Conservation (phyloP, 2,888 invertebrate species). For the Drosophila tanythrix region DNA sequence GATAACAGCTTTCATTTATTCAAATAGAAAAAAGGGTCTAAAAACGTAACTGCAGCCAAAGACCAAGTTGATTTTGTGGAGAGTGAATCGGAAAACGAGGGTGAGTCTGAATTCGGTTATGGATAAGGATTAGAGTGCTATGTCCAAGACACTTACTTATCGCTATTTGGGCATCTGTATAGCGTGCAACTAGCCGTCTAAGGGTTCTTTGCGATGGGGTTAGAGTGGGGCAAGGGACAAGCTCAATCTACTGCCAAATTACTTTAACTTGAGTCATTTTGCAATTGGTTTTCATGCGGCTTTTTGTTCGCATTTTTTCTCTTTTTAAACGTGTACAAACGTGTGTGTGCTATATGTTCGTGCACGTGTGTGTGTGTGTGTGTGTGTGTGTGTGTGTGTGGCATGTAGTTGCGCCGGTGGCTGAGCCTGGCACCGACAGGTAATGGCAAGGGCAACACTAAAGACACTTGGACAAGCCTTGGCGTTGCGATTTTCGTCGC, state of each 20-base stretch:
- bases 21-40: neutral
- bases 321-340: conserved; percentile 10
- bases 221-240: conserved; percentile 2
- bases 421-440: conserved; percentile 66
- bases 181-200: neutral
- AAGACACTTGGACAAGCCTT: conserved; percentile 60
- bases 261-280: conserved; percentile 74
- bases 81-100: neutral
- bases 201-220: neutral
- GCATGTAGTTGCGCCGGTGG: conserved; percentile 2
- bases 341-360: neutral
- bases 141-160: conserved; percentile 42
- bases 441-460: conserved; percentile 49
- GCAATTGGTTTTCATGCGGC: conserved; percentile 59
- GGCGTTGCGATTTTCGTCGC: conserved; percentile 58
- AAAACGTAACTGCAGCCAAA: neutral
- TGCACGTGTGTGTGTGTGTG: neutral
- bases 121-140: conserved; percentile 13
- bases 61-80: neutral
- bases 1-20: neutral
- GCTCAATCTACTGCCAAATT: conserved; percentile 66
- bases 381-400: conserved; percentile 3
- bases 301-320: conserved; percentile 8
- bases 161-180: conserved; percentile 56
- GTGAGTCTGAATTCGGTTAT: conserved; percentile 9